Percentiles rank a stretch among this genome's conserved stretches.
Conservation (phyloP, 2,888 invertebrate species). For the Melikaiella ostensackeni region DNA sequence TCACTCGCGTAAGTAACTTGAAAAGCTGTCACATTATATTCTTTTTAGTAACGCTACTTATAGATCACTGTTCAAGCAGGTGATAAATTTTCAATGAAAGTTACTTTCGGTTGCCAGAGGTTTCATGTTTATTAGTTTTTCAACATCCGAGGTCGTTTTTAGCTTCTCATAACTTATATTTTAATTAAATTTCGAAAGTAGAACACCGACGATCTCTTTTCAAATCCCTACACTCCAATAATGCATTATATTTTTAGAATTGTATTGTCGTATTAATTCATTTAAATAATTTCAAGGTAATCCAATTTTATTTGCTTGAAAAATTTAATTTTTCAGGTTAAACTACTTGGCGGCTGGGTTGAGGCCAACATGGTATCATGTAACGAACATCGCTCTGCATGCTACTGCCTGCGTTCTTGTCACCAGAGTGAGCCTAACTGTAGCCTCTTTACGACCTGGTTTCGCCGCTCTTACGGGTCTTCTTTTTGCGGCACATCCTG, state of each 20-base stretch:
- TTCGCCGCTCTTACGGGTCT: constrained; percentile 86
- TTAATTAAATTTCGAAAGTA: not conserved
- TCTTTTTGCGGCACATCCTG: constrained; percentile 91
- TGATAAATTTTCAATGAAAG: not conserved
- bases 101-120: not conserved
- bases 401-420: constrained; percentile 86
- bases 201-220: not conserved
- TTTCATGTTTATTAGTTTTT: not conserved
- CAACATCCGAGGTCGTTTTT: rapidly evolving
- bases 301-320: no score
- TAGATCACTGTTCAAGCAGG: not conserved
- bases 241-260: not conserved
- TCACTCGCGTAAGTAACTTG: no score
- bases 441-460: constrained; percentile 84
- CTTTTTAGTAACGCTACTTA: not conserved
- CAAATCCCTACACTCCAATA: not conserved
- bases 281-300: no score
- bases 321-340: constrained; percentile 80
- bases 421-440: constrained; percentile 83
- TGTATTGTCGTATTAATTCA: not conserved
- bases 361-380: constrained; percentile 88
- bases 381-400: constrained; percentile 88
- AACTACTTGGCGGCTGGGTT: constrained; percentile 87
- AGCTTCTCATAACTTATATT: not conserved
- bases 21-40: no score